Base-by-base conservation (phyloP, 2,797 vertebrate species). In the Scarus forsteni region DNA sequence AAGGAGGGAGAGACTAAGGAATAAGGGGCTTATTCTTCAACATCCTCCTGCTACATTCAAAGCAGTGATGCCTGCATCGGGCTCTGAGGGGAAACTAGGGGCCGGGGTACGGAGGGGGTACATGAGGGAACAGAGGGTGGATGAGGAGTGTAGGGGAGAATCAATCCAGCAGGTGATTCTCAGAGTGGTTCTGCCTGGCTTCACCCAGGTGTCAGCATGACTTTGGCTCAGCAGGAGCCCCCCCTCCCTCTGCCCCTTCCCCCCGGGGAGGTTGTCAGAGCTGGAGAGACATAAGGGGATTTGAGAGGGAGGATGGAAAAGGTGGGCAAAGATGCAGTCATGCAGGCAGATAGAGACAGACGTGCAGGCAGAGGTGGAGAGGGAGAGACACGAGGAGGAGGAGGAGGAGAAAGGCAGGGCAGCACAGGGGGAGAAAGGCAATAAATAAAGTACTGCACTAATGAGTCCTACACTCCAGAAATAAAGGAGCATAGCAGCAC, bases 141-240 rank as follows among this genome's bases (percentile, higher is more conserved):
- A 42, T 35, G 15, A 38, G 50, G 74, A 75, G 48, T 58, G 55
- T 64, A 67, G 57, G 77, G 63, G 58, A 77, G 75, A 81, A 80
- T 80, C 70, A 74, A 42, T 75, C 60, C 73, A 51, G 42, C 72
- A 56, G 85, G 75, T 81, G 77, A 71, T 83, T 85, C 72, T 82
- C 73, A 69, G 82, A 82, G 77, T 71, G 86, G 77, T 88, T 89
- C 81, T 83, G 84, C 81, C 70, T 73, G 81, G 65, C 67, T 87
- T 86, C 74, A 85, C 72, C 68, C 73, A 71, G 70, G 72, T 82
- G 86, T 89, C 88, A 85, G 73, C 46, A 84, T 57, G 61, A 84
- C 77, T 87, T 77, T 82, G 75, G 80, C 76, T 88, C 81, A 84
- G 69, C 63, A 50, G 46, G 61, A 73, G 14, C 11, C 12, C 13